Evolutionary conservation across 2,888 invertebrate species (phyloP), one percentile per base, ranked within the genome.

Genomic region (Eudasyphora cyanicolor): DNA sequence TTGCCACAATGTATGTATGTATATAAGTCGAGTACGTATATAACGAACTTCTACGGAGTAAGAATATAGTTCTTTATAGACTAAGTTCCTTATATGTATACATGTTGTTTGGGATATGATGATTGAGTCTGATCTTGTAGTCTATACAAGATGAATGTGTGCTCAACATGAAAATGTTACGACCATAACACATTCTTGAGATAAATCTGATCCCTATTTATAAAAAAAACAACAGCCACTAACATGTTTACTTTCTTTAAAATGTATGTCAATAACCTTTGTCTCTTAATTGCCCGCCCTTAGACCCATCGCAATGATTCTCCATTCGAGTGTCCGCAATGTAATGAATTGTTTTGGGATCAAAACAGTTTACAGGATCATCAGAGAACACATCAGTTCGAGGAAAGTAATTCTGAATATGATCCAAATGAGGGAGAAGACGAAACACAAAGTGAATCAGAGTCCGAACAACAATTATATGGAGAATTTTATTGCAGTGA

Each of bases 331-430:
- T 97, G 97, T 89, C 94, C 94, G 51, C 94, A 94, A 84, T 97
- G 97, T 89, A 95, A 95, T 82, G 97, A 97, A 91, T 94, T 96
- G 94, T 97, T 96, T 90, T 96, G 96, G 96, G 95, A 95, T 87
- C 90, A 93, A 3, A 92, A 91, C 29, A 91, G 93, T 32, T 91
- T 95, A 86, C 92, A 94, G 51, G 95, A 95, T 67, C 95, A 95
- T 87, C 92, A 94, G 35, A 93, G 94, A 71, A 90, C 92, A 0
- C 95, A 95, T 87, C 95, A 95, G 86, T 94, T 94, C 54, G 92
- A 92, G 83, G 92, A 91, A 27, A 92, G 92, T 76, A 92, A 92
- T 71, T 92, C 92, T 0, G 92, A 92, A 82, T 92, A 92, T 77
- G 92, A 92, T 82, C 92, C 92, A 0, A 89, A 88, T 5, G 89